phyloP scores from a whole-genome alignment of 2,797 vertebrate genomes.

The Enteromius treurensis region DNA sequence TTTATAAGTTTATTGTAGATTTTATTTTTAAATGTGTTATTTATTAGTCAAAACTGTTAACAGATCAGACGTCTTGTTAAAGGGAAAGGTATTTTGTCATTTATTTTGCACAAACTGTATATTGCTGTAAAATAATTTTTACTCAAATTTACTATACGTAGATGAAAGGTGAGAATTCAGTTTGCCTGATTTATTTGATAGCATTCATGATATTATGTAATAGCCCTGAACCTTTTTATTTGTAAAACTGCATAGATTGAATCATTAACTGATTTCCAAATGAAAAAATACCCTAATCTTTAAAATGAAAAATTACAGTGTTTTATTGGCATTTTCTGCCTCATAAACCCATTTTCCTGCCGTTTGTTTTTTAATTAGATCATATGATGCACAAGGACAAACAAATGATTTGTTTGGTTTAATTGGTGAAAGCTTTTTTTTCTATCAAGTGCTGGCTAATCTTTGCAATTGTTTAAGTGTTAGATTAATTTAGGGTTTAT shows the following conservation, averaged over 20 bases:
- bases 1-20: not conserved
- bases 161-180: not conserved
- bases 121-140: not conserved
- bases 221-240: not conserved
- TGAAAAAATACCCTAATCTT: not conserved
- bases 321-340: not conserved
- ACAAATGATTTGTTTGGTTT: conserved; percentile 10
- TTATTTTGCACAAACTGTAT: not conserved
- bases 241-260: not conserved
- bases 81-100: not conserved
- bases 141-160: not conserved
- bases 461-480: not conserved
- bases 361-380: conserved; percentile 23
- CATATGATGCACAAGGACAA: conserved; percentile 15
- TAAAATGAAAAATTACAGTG: not conserved
- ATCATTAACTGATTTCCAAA: conserved; percentile 1
- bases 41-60: not conserved
- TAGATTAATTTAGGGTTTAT: not conserved
- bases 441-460: not conserved
- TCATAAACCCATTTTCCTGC: conserved; percentile 11
- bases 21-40: not conserved
- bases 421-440: conserved; percentile 11
- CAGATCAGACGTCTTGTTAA: not conserved
- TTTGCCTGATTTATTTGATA: not conserved
- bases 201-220: not conserved